Evolutionary conservation across 1,140 invertebrate genomes (phyloP), one percentile per base, ranked within the genome.

Genomic region (Lerema accius): DNA sequence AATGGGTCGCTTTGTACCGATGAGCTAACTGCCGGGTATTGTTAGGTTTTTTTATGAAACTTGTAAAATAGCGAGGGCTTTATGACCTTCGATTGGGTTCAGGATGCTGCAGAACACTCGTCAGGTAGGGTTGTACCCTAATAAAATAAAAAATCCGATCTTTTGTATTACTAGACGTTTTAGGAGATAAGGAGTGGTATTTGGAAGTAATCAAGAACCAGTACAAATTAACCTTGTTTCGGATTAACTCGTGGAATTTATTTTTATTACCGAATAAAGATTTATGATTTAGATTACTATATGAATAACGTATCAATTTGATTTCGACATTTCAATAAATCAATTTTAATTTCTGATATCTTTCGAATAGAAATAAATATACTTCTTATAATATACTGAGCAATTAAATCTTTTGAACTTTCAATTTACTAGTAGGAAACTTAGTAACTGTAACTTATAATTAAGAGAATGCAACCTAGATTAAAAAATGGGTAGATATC

Each of bases 1-100:
- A 81, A 79, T 73, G 63, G 42, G 61, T 46, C 55, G 62, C 55
- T 73, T 71, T 78, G 65, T 65, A 49, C 68, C 43, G 48, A 67
- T 60, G 53, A 63, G 59, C 64, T 66, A 64, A 63, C 63, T 64
- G 50, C 55, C 56, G 59, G 23, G 32, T 48, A 60, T 61, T 63
- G 49, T 63, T 32, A 7, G 40, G 6, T 35, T 16, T 43, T 55
- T 55, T 11, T 55, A 48, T 58, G 11, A 48, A 48, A 37, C 42
- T 59, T 59, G 28, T 58, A 58, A 58, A 58, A 46, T 56, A 56
- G 13, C 15, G 14, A 46, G 26, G 55, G 28, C 40, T 69, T 65
- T 66, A 60, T 49, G 58, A 66, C 63, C 53, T 69, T 69, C 39
- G 59, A 48, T 37, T 7, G 39, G 11, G 42, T 35, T 45, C 55